Conservation (phyloP, 1,140 invertebrate genomes). For the Coptotermes formosanus region DNA sequence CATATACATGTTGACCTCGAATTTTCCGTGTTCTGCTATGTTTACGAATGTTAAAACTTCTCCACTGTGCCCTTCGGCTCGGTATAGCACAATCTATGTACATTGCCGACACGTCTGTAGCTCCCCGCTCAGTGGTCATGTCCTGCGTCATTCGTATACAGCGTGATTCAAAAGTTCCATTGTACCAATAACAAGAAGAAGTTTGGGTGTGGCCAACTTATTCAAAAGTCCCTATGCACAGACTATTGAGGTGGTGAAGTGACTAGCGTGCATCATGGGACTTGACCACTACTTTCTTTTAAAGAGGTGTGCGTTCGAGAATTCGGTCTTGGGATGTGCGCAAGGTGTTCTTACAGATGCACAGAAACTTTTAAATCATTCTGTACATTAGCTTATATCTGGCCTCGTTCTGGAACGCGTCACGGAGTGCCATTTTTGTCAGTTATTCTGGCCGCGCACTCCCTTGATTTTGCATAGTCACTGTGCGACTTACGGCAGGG, state of each 20-base stretch:
- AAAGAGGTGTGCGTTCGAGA: no score
- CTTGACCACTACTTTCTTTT: no score
- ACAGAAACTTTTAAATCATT: no score
- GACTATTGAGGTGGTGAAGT: no score
- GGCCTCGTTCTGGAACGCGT: not conserved
- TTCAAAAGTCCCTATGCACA: no score
- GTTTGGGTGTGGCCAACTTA: no score
- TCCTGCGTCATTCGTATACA: not conserved
- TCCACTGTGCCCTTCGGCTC: not conserved
- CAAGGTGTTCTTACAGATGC: no score
- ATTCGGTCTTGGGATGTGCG: no score
- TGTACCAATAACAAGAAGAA: not conserved
- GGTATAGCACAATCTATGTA: not conserved
- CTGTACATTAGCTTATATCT: not conserved
- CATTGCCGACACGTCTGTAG: not conserved
- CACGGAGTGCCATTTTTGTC: not conserved
- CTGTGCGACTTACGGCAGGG: not conserved
- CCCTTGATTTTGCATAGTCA: not conserved
- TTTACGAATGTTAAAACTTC: no score
- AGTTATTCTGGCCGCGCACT: not conserved
- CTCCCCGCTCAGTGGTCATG: not conserved
- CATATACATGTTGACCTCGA: no score
- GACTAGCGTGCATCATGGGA: no score
- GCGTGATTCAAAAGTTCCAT: not conserved
- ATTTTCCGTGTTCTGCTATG: no score